Base-by-base conservation (phyloP, 2,113 vertebrate species). In the Narcine bancroftii region DNA sequence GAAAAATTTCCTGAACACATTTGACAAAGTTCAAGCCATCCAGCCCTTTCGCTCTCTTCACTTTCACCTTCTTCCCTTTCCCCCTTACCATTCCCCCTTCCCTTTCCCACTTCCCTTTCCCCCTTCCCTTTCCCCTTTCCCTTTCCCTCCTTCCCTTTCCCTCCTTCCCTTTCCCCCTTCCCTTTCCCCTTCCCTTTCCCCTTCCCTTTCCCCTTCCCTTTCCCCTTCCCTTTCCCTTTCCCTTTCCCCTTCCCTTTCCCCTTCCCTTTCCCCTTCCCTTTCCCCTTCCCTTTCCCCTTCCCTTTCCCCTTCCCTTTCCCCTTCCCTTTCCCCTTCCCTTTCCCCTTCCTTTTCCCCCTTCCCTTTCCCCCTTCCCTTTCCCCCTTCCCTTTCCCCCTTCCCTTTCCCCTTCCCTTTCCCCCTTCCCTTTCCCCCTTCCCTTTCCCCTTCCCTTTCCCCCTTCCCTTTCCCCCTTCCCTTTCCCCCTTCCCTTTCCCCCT, bases 311-410 rank as follows among this genome's bases (percentile, higher is more conserved):
- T 21, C 66, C 19, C 66, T 6, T 7, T 33, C 29, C 11, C 6
- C 29, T 10, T 19, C 26, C n/a, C 71, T 33, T 13, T 13, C 33
- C 11, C 11, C 1, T 11, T 3, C 72, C n/a, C n/a, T 15, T 2
- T n/a, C 9, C 1, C 1, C 17, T 3, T n/a, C 72, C 72, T 11
- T 2, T 9, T 10, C 33, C n/a, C 72, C 4, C 24, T 13, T 66
- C 6, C 36, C 56, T 45, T 76, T 36, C 13, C n/a, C 89, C 63
- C 39, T 89, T 77, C 39, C 24, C 56, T n/a, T 77, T 45, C 83
- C 92, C 92, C 92, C 92, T 92, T 47, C 42, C 72, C 0, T 66
- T 9, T 45, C 75, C 92, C 72, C 92, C 81, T 93, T 92, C 60
- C 72, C 92, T 26, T 26, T 26, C 63, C 15, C 19, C 66, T 26